Evolutionary conservation across 2,888 invertebrate species (phyloP).

Genomic region (Brachylomia viminalis): DNA sequence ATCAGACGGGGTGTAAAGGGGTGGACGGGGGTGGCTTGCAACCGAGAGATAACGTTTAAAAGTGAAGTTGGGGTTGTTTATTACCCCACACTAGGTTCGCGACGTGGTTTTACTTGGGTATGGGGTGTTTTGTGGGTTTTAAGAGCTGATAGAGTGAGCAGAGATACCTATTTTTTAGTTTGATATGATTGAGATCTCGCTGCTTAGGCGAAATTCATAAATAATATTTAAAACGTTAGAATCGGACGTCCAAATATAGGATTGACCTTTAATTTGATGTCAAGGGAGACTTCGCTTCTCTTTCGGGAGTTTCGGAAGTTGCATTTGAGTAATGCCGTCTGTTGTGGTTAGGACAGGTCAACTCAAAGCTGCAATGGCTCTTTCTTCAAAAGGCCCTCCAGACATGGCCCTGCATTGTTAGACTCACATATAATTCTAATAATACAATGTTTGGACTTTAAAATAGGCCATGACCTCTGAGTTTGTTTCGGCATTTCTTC

Average conservation of each 20-base stretch:
- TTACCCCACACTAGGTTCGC: slow-evolving; percentile 58
- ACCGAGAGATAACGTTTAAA: slow-evolving; percentile 74
- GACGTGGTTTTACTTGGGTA: slow-evolving; percentile 30
- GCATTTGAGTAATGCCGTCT: no score
- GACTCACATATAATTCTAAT: no score
- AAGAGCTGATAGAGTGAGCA: background rate
- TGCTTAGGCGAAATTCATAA: background rate
- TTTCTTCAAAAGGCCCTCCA: no score
- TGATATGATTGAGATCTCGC: background rate
- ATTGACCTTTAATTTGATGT: background rate
- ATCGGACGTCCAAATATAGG: background rate
- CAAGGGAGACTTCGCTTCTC: background rate
- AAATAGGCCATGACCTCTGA: no score
- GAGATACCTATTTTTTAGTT: background rate
- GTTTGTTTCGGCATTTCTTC: no score
- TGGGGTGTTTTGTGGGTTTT: slow-evolving; percentile 21
- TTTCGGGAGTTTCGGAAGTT: background rate
- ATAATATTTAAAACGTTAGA: background rate
- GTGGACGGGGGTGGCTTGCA: slow-evolving; percentile 71
- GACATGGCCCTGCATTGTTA: no score
- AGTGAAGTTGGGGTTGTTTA: slow-evolving; percentile 74
- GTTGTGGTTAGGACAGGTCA: no score
- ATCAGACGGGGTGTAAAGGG: slow-evolving; percentile 63
- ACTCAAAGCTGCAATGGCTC: no score
- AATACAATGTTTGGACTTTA: no score